Base-by-base conservation (phyloP, 2,797 vertebrate genomes). In the Microtus obscurus region DNA sequence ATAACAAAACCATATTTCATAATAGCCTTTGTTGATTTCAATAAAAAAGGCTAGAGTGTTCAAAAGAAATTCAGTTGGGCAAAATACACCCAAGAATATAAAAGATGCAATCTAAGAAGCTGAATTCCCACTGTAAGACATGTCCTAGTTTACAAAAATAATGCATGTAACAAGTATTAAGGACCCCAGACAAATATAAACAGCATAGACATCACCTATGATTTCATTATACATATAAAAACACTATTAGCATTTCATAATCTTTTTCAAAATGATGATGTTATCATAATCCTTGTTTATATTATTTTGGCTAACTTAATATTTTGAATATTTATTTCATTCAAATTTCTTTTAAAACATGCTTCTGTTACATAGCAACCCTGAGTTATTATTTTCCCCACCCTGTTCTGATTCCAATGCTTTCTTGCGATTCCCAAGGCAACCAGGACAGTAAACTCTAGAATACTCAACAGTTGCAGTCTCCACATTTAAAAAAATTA, bases 1-100 rank as follows among this genome's bases (percentile, higher is more conserved):
- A 63, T 67, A 12, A 23, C 78, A n/a, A 86, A 95, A 56, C 17
- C 92, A 29, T 48, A 65, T 80, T 92, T 93, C 63, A 82, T 95
- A 29, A 81, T 37, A 40, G 40, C 4, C 17, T 92, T 59, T 51
- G 11, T 61, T 92, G 80, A 79, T 92, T 85, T 13, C 23, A 74
- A 76, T 76, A 48, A 37, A 82, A 82, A 86, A 79, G 31, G 0
- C 5, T 40, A 27, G 2, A 73, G 1, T 8, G 76, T 69, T 79
- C 56, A 85, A 40, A 9, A 91, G 5, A 16, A 74, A 76, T 43
- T 27, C 8, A 69, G 34, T 43, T 93, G 61, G 43, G 77, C 51
- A 92, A 91, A 74, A 87, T 34, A 71, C 0, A 76, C 2, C 81
- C 19, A 8, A 82, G 43, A 3, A 76, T 29, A 65, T 0, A 56